Base-by-base conservation (phyloP, 1,140 invertebrate genomes). In the Bathynomus jamesi region DNA sequence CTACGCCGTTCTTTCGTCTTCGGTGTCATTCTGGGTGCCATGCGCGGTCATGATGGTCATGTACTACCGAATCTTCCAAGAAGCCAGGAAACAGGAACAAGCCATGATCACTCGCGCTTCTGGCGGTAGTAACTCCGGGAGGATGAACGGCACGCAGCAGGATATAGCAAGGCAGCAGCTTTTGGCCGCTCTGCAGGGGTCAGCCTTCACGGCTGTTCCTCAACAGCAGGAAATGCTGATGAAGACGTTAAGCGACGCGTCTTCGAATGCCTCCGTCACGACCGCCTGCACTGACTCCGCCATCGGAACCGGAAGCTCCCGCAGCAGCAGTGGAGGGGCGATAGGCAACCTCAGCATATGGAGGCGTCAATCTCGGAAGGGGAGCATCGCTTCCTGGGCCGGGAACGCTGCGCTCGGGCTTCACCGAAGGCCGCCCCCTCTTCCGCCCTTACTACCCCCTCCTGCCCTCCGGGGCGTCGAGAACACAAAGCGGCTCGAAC, bases 401-500 rank as follows among this genome's bases (percentile, higher is more conserved):
- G 40, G 40, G 2, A 53, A 61, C 21, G 24, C 61, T 11, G 53
- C 29, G 60, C 60, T 29, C 4, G 67, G 67, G 32, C 67, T 25
- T 46, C 65, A 10, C 65, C 65, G 4, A 67, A 67, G 40, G 32
- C 24, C 27, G 61, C 24, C 66, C 69, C 28, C 28, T 69, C 66
- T 40, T 67, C 30, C 32, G 65, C 70, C 30, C 40, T 28, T 11
- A 61, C 53, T 31, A 53, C 65, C 29, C 69, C 71, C 28, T 46
- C 66, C 71, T 67, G 30, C 30, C 70, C 75, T n/a, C 65, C 70
- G 46, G 70, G 75, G 61, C 62, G 75, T 5, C 95, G 94, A 78
- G 94, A 96, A 79, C 86, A 93, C 61, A 97, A 98, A 81, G 95
- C 95, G 3, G 95, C 94, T 65, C 94, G 95, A 24, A 98, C 96